Base-by-base conservation (phyloP, 2,797 vertebrate genomes). In the Crenichthys baileyi region DNA sequence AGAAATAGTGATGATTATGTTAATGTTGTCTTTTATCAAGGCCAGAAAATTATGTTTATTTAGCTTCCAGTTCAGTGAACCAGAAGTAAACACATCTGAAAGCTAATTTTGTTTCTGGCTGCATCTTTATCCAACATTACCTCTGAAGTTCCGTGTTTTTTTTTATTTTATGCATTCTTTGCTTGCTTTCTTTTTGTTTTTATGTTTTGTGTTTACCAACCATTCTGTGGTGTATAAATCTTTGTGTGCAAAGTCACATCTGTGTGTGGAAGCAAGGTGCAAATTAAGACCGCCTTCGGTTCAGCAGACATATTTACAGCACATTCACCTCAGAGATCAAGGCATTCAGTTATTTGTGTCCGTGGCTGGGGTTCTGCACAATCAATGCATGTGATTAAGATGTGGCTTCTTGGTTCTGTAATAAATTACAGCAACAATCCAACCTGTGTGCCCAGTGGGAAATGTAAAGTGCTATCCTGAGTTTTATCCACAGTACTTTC, bases 391-490 rank as follows among this genome's bases (percentile, higher is more conserved):
- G 70, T 11, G 70, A 71, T 71, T 50, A 71, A 71, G 46, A 20
- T 18, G 44, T 44, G 1, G 24, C 70, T 48, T 50, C 46, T 50
- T 29, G 15, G 46, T n/a, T 71, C 67, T 16, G 70, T 50, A 20
- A 71, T 71, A 31, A 71, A 71, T 71, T 50, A 71, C 70, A 50
- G 46, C 70, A 50, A 31, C 65, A 46, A 44, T 24, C 65, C 5
- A 41, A 67, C 9, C 24, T 48, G 46, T 71, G 44, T 26, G 1
- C n/a, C 70, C 9, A 71, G 36, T 4, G 1, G 44, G 46, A 50
- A 29, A 29, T 50, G 46, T 29, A 71, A 31, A 71, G n/a, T 15
- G 39, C 39, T 12, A 46, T 70, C 41, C 67, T 8, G 8, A 26
- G 22, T 7, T 70, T 70, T 48, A 46, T 46, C 61, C 29, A 22